A percentile compares a stretch with the other conserved stretches of the same genome.
phyloP scores from a whole-genome alignment of 2,113 vertebrate genomes.

The Perognathus longimembris region DNA sequence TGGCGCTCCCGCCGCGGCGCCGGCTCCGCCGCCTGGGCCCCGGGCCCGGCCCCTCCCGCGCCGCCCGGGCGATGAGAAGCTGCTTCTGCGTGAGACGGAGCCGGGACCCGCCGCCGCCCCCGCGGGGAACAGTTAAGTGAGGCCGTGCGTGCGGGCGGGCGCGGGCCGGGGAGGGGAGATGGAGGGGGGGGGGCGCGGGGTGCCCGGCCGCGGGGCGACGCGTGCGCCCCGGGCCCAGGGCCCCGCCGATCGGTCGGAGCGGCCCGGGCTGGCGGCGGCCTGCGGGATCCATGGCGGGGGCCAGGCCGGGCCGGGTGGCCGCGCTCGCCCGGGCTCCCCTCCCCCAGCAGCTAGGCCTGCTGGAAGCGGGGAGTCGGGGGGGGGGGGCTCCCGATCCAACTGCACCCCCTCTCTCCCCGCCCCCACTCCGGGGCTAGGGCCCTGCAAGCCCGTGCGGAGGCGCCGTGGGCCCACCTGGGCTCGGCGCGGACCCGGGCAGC shows the following conservation, averaged over 20 bases:
- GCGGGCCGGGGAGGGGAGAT: not conserved
- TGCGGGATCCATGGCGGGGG: not conserved
- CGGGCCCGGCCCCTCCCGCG: conserved; percentile 79
- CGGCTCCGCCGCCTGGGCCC: conserved; percentile 75
- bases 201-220: conserved; percentile 69
- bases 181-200: conserved; percentile 54
- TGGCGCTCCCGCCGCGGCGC: conserved; percentile 78
- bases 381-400: not conserved
- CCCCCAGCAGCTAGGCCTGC: not conserved
- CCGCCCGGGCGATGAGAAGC: conserved; percentile 86
- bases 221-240: conserved; percentile 68
- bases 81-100: conserved; percentile 87
- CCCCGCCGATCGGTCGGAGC: conserved; percentile 33
- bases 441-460: too few species aligned
- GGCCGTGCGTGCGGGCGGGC: conserved; percentile 49
- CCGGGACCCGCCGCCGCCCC: conserved; percentile 81
- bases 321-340: not conserved
- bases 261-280: conserved; percentile 6
- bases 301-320: conserved; percentile 26
- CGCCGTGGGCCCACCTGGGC: not conserved
- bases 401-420: not conserved
- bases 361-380: not conserved
- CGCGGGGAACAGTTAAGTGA: conserved; percentile 88
- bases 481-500: not conserved
- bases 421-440: too few species aligned